Conservation (phyloP, 1,140 invertebrate species). For the Diachasma alloeum region DNA sequence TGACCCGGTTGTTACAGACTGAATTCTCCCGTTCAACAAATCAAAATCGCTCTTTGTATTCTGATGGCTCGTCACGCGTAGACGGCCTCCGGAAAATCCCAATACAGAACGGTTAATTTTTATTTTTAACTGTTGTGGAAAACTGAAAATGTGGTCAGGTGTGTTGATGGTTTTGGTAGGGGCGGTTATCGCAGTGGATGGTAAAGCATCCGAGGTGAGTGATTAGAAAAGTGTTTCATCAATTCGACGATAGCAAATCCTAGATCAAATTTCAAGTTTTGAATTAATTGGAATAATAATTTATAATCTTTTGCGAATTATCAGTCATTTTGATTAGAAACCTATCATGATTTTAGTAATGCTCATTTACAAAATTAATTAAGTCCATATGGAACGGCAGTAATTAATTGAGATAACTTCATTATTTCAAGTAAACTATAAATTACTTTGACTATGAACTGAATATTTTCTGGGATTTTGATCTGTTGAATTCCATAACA, state of each 20-base stretch:
- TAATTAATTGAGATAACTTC: no score
- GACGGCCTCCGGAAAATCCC: background rate
- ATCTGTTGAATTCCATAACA: no score
- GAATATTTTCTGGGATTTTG: no score
- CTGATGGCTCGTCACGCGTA: conserved; percentile 36
- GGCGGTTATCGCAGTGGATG: background rate
- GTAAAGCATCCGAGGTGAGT: background rate
- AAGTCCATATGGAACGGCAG: no score
- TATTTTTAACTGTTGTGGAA: background rate
- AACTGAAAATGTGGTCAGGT: conserved; percentile 20
- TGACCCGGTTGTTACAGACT: conserved; percentile 42
- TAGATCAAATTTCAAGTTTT: background rate
- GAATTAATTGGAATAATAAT: background rate
- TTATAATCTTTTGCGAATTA: no score
- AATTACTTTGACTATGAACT: no score
- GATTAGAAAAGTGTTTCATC: background rate
- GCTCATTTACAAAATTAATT: no score
- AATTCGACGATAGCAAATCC: background rate
- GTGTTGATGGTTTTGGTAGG: background rate
- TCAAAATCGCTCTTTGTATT: conserved; percentile 33
- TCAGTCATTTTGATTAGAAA: no score
- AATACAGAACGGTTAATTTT: background rate
- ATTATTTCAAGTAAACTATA: no score
- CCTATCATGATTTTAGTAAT: no score
- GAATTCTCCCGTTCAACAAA: conserved; percentile 44